Percentiles rank a stretch among this genome's conserved stretches.
These are phyloP conservation scores for Zaprionus taronus DNA, from an alignment of 1,140 invertebrate genomes.

Conservation along the genomic window DNA sequence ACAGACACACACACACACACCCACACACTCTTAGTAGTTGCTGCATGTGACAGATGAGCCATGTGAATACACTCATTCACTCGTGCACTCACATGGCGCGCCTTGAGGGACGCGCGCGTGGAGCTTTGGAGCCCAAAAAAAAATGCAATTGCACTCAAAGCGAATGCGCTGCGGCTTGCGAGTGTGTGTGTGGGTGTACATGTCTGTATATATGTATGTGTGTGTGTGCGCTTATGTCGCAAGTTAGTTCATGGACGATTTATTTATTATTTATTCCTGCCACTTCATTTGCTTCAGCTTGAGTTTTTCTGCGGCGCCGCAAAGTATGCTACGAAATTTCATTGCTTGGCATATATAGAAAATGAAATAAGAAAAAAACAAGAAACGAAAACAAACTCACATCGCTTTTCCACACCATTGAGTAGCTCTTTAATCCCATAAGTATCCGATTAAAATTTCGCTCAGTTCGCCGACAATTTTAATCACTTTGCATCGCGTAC, in stretches of 20 bases:
- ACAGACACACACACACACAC: background rate
- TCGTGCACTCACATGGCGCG: background rate
- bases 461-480: slow-evolving; percentile 4
- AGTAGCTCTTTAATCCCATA: background rate
- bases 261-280: slow-evolving; percentile 54
- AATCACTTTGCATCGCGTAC: slow-evolving; percentile 13
- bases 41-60: slow-evolving; percentile 7
- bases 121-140: slow-evolving; percentile 3
- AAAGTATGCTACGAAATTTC: slow-evolving; percentile 10
- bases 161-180: slow-evolving; percentile 9
- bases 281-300: slow-evolving; percentile 52
- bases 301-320: background rate
- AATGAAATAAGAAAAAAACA: background rate
- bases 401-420: background rate
- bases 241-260: slow-evolving; percentile 28
- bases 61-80: background rate
- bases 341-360: background rate
- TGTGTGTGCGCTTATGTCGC: slow-evolving; percentile 2
- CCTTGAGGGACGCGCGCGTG: slow-evolving; percentile 7
- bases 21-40: background rate
- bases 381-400: background rate
- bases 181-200: background rate
- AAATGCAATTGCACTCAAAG: slow-evolving; percentile 5
- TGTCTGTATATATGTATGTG: slow-evolving; percentile 6
- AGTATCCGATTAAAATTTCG: background rate